These are phyloP conservation scores for Phlogophora meticulosa DNA, from an alignment of 2,888 invertebrate species.

Conservation along the genomic window DNA sequence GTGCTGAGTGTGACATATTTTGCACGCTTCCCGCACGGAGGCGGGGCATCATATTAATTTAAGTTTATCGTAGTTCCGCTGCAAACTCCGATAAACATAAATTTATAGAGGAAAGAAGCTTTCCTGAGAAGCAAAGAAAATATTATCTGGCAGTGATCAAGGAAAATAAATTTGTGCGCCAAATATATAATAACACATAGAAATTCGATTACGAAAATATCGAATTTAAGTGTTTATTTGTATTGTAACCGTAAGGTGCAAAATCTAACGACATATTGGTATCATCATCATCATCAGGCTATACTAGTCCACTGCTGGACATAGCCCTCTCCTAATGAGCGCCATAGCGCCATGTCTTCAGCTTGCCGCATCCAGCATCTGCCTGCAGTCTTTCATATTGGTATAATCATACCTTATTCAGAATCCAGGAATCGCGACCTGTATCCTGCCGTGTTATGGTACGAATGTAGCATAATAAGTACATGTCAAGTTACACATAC, in stretches of 20 bases:
- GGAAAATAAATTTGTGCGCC: not conserved
- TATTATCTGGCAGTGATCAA: not conserved
- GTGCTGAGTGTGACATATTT: constrained; percentile 9
- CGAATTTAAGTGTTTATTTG: no score
- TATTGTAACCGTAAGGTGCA: constrained; percentile 2
- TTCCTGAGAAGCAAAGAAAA: not conserved
- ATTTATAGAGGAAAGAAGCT: no score
- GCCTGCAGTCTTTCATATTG: no score
- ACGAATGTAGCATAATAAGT: not conserved
- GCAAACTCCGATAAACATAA: no score
- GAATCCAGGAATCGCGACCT: not conserved
- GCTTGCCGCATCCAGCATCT: no score
- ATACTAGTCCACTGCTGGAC: no score
- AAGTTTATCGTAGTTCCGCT: not conserved
- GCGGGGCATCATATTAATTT: constrained; percentile 9
- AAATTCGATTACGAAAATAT: no score
- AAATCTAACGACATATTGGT: no score
- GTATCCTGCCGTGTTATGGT: not conserved
- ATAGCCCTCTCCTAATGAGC: no score
- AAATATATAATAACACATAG: no score
- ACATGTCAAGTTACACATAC: not conserved
- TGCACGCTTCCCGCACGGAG: constrained; percentile 1
- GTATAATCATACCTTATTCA: not conserved
- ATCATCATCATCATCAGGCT: no score
- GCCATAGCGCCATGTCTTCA: no score